Evolutionary conservation across 2,888 invertebrate genomes (phyloP).

Genomic region (Patella caerulea): DNA sequence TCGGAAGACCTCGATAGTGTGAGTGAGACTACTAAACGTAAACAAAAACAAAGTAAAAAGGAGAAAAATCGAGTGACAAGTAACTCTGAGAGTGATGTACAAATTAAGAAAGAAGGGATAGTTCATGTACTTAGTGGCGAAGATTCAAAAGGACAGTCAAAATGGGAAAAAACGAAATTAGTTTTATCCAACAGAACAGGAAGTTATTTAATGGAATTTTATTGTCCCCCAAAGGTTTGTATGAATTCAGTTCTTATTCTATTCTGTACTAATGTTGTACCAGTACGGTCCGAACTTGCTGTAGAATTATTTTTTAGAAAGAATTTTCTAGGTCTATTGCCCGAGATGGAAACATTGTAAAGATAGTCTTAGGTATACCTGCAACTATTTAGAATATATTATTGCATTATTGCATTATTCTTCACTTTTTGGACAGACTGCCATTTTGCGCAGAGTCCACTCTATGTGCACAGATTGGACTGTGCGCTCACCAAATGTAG

Average conservation of each 20-base stretch:
- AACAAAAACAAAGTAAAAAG: conserved; percentile 48
- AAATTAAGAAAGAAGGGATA: conserved; percentile 84
- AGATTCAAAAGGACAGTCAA: conserved; percentile 82
- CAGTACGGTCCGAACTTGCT: too few species aligned
- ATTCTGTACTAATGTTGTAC: too few species aligned
- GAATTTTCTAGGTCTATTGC: too few species aligned
- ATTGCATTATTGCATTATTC: too few species aligned
- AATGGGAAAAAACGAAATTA: conserved; percentile 94
- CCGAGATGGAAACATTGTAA: too few species aligned
- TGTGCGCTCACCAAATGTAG: too few species aligned
- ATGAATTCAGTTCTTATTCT: not conserved
- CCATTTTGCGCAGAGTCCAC: too few species aligned
- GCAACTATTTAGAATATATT: too few species aligned
- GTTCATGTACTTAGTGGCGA: conserved; percentile 94
- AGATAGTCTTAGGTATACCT: too few species aligned
- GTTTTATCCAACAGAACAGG: conserved; percentile 91
- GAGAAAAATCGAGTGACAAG: conserved; percentile 41
- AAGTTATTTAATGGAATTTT: conserved; percentile 95
- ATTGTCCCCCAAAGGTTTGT: conserved; percentile 87
- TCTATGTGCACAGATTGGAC: too few species aligned
- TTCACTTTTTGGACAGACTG: too few species aligned
- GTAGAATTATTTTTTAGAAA: too few species aligned
- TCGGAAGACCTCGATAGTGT: conserved; percentile 86
- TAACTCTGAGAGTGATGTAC: conserved; percentile 35
- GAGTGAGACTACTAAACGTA: conserved; percentile 47